Base-by-base conservation (phyloP, 2,113 vertebrate genomes). In the Paramisgurnus dabryanus region DNA sequence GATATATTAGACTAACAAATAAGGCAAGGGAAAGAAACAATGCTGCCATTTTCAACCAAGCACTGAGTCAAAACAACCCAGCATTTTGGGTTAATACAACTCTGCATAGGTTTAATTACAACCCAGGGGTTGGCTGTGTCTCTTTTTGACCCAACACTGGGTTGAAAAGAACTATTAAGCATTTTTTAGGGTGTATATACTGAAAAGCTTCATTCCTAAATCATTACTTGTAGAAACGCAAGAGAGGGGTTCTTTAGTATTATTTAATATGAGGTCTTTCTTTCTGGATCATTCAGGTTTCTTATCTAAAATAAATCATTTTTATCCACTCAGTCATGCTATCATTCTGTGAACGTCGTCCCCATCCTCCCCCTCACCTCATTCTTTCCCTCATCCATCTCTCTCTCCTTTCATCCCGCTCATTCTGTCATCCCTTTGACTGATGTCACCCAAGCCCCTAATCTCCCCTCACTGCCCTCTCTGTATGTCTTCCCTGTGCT, bases 261-360 rank as follows among this genome's bases (percentile, higher is more conserved):
- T 67, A 34, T 18, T 47, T 69, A 58, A 11, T 6, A 75, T 67
- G 7, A 6, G 45, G 17, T n/a, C 13, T 7, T 53, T 60, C 50
- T 76, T 50, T 49, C 73, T 74, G 83, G 50, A 67, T 78, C 67
- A 73, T 72, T 45, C n/a, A 40, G 66, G 11, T 67, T 22, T 67
- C 47, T 67, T 53, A 50, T 53, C 3, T 60, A 66, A 27, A 27
- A 47, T 69, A 58, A 40, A 68, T 49, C 60, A 58, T 70, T 79
- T 34, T 43, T 40, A 60, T 72, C 22, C 68, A 50, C 67, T 8
- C 49, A 4, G 15, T 60, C 7, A 41, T 45, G 13, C 60, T 11
- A 3, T 43, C 65, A 40, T 66, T 7, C 12, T 41, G 10, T 75
- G 18, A 55, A 65, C 10, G 34, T 22, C 34, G 6, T 47, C 47